phyloP scores from a whole-genome alignment of 2,888 invertebrate genomes.

The Labia minor region DNA sequence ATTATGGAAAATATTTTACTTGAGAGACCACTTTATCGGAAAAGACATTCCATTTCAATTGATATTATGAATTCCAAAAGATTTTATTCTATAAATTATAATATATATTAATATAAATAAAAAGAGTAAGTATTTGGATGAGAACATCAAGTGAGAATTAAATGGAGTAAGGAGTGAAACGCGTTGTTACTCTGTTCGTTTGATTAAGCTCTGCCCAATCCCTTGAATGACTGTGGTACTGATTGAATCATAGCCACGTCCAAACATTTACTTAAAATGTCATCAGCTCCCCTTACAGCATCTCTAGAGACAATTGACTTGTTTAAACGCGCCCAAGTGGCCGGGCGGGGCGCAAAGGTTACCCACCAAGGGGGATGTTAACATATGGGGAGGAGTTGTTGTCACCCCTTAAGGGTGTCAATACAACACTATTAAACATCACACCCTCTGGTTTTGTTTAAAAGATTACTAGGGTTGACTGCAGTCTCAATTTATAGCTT shows the following conservation, averaged over 20 bases:
- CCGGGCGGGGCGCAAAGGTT: neutral
- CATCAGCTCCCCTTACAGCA: neutral
- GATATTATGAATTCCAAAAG: too few relatives aligned
- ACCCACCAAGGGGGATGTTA: conserved; percentile 2
- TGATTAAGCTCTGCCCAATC: neutral
- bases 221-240: neutral
- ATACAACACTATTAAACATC: neutral
- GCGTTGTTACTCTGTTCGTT: too few relatives aligned
- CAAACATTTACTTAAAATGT: conserved; percentile 8
- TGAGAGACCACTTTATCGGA: too few relatives aligned
- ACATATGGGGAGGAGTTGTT: neutral
- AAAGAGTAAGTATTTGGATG: too few relatives aligned
- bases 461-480: neutral
- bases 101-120: too few relatives aligned
- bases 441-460: neutral
- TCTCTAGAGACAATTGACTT: neutral
- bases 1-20: too few relatives aligned
- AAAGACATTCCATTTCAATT: too few relatives aligned
- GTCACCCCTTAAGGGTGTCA: neutral
- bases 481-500: neutral
- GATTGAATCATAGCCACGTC: neutral
- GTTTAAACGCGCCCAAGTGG: neutral
- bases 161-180: too few relatives aligned
- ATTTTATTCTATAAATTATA: too few relatives aligned
- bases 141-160: too few relatives aligned